Percentiles rank a stretch among this genome's conserved stretches.
These are phyloP conservation scores for Prinia subflava DNA, from an alignment of 2,113 vertebrate species.

Conservation along the genomic window DNA sequence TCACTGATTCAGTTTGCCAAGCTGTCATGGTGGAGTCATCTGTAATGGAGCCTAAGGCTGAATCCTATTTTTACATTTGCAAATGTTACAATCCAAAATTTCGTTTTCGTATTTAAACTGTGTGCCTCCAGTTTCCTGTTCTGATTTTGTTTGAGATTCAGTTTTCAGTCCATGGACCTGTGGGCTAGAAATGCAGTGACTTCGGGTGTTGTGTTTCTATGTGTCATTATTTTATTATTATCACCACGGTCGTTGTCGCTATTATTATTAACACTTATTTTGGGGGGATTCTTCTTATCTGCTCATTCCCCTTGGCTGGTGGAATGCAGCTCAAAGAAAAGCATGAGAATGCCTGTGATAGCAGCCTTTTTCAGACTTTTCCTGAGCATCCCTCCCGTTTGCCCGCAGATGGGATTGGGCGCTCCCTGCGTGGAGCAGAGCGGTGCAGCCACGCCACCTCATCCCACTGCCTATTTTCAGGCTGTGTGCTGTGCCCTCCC, in stretches of 20 bases:
- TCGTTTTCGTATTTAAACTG: not conserved
- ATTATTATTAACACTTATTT: not conserved
- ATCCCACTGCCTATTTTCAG: slow-evolving; percentile 7
- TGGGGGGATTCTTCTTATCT: not conserved
- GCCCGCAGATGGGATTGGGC: not conserved
- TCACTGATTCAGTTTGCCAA: not conserved
- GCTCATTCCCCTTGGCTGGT: not conserved
- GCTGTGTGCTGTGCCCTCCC: not conserved
- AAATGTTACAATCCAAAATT: not conserved
- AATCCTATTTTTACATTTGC: not conserved
- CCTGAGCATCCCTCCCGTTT: not conserved
- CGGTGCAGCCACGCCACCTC: not conserved
- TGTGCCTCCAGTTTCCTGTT: not conserved
- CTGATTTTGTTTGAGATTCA: not conserved
- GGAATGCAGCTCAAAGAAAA: not conserved
- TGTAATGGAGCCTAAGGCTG: not conserved
- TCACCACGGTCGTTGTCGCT: not conserved
- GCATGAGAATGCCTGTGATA: not conserved
- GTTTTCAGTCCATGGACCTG: not conserved
- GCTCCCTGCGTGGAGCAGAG: not conserved
- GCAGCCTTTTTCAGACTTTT: not conserved
- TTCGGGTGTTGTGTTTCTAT: not conserved
- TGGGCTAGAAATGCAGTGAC: not conserved
- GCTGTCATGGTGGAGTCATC: not conserved
- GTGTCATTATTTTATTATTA: not conserved